phyloP scores from a whole-genome alignment of 1,140 invertebrate species.

The Chionoecetes opilio region DNA sequence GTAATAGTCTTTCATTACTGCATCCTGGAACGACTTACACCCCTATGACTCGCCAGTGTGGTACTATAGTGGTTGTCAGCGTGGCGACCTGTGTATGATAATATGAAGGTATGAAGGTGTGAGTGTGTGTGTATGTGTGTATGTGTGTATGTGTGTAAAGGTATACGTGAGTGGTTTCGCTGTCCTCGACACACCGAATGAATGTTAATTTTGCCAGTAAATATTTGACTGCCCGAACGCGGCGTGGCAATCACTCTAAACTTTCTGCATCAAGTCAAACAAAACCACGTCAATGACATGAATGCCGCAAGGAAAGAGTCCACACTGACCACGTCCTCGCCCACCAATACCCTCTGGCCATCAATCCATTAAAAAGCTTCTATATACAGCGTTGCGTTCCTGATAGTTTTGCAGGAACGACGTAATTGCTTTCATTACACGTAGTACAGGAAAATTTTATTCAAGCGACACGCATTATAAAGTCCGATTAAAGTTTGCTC shows the following conservation, averaged over 20 bases:
- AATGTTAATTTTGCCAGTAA: not conserved
- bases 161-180: not conserved
- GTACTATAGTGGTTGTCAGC: not conserved
- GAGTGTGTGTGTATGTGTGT: slow-evolving; percentile 38
- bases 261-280: slow-evolving; percentile 18
- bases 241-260: not conserved
- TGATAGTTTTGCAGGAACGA: not conserved
- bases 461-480: slow-evolving; percentile 15
- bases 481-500: slow-evolving; percentile 5
- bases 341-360: not conserved
- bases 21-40: too few species aligned
- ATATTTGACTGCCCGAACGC: not conserved
- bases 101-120: not conserved
- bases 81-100: not conserved
- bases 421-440: slow-evolving; percentile 10
- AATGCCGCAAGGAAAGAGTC: not conserved
- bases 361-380: not conserved
- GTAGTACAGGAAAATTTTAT: not conserved
- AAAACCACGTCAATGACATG: not conserved
- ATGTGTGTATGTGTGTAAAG: not conserved
- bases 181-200: not conserved
- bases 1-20: too few species aligned
- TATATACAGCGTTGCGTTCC: not conserved
- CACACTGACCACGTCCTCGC: not conserved
- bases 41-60: too few species aligned